Base-by-base conservation (phyloP, 2,888 invertebrate genomes). In the Archips crataeganus region DNA sequence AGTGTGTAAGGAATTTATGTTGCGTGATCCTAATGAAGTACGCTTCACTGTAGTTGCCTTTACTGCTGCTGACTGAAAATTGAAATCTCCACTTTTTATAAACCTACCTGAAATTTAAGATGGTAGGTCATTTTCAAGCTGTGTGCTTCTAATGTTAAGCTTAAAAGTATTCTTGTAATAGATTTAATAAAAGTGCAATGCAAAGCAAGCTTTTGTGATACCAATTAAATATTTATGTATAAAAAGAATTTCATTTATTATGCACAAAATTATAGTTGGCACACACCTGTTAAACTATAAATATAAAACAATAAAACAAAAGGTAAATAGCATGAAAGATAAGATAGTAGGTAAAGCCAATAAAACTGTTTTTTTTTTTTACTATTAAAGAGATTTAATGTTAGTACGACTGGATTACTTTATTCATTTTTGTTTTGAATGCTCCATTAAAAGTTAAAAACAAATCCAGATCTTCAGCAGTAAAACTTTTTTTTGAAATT, bases 1-100 rank as follows among this genome's bases (percentile, higher is more conserved):
- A 79, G 96, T 99, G 8, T 98, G 98, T 90, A 96, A 97, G 84
- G 95, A 97, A 82, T 99, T 98, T 84, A 98, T 99, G 96, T 96
- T 96, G 59, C 96, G 98, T 79, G 98, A 99, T 90, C 98, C 98
- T 0, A 96, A 97, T 76, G 97, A 98, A 89, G 94, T 98, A 71
- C 97, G 97, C 85, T 99, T 99, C 87, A 98, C 98, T 57, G 96
- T 98, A 64, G 96, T 98, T 85, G 98, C 99, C 76, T 93, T 99
- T 75, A 95, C 96, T 81, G 95, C 95, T 70, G 92, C 95, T 75
- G 93, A 95, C 75, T 95, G 32, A 57, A 93, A 91, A 9, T 57
- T 23, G 3, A 11, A 10, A 57, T 57, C 57, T 57, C 57, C 32
- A 57, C 32, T 32, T 57, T 57, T 57, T 32, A 32, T 57, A 57